Conservation (phyloP, 64 coral and sea anemone species). For the Stylophora pistillata region DNA sequence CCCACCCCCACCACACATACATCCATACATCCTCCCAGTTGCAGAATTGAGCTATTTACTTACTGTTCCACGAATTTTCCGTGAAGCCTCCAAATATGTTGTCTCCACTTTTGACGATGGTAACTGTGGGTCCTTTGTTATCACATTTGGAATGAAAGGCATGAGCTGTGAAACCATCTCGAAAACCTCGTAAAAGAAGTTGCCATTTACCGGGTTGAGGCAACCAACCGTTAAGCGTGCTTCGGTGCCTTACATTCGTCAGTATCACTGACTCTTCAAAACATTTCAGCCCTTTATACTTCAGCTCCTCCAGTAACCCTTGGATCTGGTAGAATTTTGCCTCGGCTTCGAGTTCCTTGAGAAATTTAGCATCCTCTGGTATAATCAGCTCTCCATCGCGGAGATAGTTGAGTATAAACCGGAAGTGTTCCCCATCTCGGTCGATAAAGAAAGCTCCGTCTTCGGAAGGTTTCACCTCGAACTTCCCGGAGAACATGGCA, state of each 20-base stretch:
- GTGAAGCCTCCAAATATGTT: slow-evolving; percentile 21
- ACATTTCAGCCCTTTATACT: neutral
- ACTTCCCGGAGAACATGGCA: slow-evolving; percentile 90
- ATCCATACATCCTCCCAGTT: too few species aligned
- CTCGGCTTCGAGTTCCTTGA: neutral
- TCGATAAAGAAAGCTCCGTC: slow-evolving; percentile 18
- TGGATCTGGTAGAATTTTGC: neutral
- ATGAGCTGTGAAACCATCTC: neutral
- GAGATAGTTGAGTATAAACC: slow-evolving; percentile 39
- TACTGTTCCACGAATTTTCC: slow-evolving; percentile 34
- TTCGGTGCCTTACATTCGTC: neutral
- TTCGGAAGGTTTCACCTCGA: slow-evolving; percentile 1
- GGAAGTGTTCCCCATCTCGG: slow-evolving; percentile 18
- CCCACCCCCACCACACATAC: too few species aligned
- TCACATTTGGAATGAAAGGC: neutral
- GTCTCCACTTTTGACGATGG: neutral
- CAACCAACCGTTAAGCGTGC: neutral
- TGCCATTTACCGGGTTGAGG: neutral
- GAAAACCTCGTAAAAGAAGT: neutral
- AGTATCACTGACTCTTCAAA: neutral
- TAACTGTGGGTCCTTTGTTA: slow-evolving; percentile 5
- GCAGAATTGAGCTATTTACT: neutral
- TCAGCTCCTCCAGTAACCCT: neutral
- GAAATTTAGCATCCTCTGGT: neutral
- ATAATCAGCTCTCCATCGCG: neutral